Evolutionary conservation across 2,888 invertebrate genomes (phyloP), one percentile per base, ranked within the genome.

Genomic region (Dolomedes plantarius): DNA sequence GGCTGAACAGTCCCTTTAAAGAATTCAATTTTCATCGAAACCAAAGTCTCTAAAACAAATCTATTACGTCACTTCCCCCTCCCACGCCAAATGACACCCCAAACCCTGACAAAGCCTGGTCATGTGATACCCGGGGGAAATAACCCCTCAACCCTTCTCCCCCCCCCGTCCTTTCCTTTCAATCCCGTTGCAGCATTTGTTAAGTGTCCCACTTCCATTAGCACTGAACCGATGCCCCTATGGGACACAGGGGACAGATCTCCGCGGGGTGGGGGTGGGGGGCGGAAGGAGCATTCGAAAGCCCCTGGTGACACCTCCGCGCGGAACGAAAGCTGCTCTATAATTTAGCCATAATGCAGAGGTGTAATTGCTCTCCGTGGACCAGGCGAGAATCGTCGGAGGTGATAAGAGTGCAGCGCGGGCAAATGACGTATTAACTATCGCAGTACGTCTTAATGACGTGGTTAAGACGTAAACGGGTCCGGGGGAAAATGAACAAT

Each of bases 321-420:
- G 56, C 5, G 23, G 56, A 3, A 3, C 23, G 23, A 23, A 23
- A 23, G 56, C 23, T 23, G 56, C 56, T 56, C 56, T 56, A 67
- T 67, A 67, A 67, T 67, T 67, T 31, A 67, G 32, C 67, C 32
- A 19, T 67, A 67, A 67, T 32, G 67, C 32, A 31, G 13, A n/a
- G n/a, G 32, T 27, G 67, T 67, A 67, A 67, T 67, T 67, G 67
- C 67, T 36, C 67, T 67, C 67, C 19, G 19, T 13, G 67, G 67
- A 27, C 19, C 36, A 16, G 36, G 16, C n/a, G 19, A 19, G 32
- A 32, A 67, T 67, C 32, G 23, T 16, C n/a, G 11, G 36, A 67
- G 27, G 67, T 32, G 36, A 36, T 67, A 67, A 32, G n/a, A n/a
- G n/a, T 23, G 36, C 23, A n/a, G 23, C 19, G 7, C 32, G 19